phyloP scores from a whole-genome alignment of 2,113 vertebrate genomes.

The Astur gentilis region DNA sequence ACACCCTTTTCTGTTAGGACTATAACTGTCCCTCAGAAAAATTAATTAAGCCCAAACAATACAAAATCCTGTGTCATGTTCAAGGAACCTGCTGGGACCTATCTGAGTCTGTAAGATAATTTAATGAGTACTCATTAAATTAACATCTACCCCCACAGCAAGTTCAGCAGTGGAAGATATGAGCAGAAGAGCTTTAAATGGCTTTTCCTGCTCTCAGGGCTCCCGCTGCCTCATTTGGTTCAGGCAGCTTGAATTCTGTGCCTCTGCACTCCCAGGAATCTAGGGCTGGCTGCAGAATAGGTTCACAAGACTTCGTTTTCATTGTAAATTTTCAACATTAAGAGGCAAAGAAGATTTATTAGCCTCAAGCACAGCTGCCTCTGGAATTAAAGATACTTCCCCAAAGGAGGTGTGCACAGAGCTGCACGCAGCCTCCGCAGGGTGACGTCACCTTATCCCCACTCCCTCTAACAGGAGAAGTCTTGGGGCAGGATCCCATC shows the following conservation, averaged over 20 bases:
- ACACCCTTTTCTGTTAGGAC: background rate
- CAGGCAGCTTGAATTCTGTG: background rate
- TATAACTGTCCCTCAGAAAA: slow-evolving; percentile 20
- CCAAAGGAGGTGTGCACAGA: background rate
- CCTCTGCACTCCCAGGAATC: background rate
- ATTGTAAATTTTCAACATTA: background rate
- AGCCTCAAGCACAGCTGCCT: background rate
- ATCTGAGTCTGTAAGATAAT: slow-evolving; percentile 44
- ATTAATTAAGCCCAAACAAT: slow-evolving; percentile 46
- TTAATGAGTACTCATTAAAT: slow-evolving; percentile 65
- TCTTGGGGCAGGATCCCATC: background rate
- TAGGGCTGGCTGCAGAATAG: background rate
- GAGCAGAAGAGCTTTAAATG: slow-evolving; percentile 49
- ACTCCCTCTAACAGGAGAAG: rapidly evolving
- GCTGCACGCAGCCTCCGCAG: background rate
- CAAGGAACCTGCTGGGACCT: slow-evolving; percentile 47
- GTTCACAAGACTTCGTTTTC: background rate
- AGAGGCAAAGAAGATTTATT: background rate
- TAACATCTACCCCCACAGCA: slow-evolving; percentile 56
- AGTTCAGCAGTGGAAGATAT: background rate
- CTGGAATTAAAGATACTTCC: background rate
- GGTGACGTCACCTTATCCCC: background rate
- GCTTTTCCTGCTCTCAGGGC: slow-evolving; percentile 35
- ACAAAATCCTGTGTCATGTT: slow-evolving; percentile 38
- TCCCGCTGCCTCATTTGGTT: slow-evolving; percentile 8